phyloP scores from a whole-genome alignment of 2,797 vertebrate species.

The Diceros bicornis region DNA sequence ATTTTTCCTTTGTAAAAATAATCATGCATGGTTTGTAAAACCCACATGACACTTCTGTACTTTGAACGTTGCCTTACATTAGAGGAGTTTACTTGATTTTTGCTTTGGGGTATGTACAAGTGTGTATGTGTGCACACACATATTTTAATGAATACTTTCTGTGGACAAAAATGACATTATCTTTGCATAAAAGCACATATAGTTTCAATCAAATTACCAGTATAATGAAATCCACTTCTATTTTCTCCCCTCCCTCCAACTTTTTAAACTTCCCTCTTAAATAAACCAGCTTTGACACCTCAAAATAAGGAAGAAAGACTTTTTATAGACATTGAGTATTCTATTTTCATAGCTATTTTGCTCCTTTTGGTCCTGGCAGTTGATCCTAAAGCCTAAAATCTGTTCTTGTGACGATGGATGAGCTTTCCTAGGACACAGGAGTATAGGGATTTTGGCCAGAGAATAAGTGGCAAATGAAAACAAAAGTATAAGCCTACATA shows the following conservation, averaged over 20 bases:
- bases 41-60: background rate
- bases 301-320: background rate
- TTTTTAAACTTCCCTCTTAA: background rate
- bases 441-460: background rate
- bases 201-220: background rate
- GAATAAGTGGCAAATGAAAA: background rate
- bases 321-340: background rate
- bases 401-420: background rate
- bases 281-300: background rate
- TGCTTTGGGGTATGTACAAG: background rate
- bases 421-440: background rate
- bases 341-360: background rate
- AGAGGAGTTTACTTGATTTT: background rate
- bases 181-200: background rate
- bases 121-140: background rate
- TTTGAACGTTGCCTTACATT: background rate
- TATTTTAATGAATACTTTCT: background rate
- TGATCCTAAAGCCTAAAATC: background rate
- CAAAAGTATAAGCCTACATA: background rate
- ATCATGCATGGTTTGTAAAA: background rate
- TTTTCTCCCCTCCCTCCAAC: background rate
- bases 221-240: conserved; percentile 27
- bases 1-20: conserved; percentile 4
- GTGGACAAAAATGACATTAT: background rate
- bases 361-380: background rate